phyloP scores from a whole-genome alignment of 2,113 vertebrate genomes.

The Tyrannus savana region DNA sequence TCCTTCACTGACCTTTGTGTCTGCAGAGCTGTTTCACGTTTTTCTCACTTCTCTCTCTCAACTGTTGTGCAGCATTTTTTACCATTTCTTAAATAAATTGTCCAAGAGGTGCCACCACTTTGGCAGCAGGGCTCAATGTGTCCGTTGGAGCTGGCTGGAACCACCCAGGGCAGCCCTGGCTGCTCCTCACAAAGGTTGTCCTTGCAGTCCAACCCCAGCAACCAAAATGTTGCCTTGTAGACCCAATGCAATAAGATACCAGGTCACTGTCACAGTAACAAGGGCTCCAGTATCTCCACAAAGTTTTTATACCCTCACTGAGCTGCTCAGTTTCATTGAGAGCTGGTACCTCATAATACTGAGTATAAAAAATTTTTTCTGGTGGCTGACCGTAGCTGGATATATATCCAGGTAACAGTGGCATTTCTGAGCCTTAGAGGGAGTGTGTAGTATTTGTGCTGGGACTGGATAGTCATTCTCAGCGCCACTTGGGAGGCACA shows the following conservation, averaged over 20 bases:
- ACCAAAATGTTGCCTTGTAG: neutral
- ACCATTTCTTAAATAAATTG: neutral
- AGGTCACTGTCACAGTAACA: neutral
- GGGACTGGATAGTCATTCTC: neutral
- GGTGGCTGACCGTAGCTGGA: neutral
- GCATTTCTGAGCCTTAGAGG: neutral
- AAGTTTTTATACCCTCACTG: neutral
- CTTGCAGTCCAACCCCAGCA: neutral
- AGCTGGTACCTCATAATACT: neutral
- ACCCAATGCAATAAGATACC: neutral
- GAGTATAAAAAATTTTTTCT: neutral
- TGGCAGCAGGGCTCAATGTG: neutral
- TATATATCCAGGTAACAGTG: neutral
- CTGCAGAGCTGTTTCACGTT: neutral
- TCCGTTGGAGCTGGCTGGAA: neutral
- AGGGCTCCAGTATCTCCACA: neutral
- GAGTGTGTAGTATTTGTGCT: neutral
- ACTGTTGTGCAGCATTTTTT: neutral
- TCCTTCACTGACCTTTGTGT: neutral
- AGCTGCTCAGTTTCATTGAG: neutral
- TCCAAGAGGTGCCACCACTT: rapidly evolving
- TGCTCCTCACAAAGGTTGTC: neutral
- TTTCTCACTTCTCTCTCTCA: neutral
- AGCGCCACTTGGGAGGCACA: neutral
- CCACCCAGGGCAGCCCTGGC: rapidly evolving